phyloP scores from a whole-genome alignment of 2,797 vertebrate genomes.

The Chanos chanos region DNA sequence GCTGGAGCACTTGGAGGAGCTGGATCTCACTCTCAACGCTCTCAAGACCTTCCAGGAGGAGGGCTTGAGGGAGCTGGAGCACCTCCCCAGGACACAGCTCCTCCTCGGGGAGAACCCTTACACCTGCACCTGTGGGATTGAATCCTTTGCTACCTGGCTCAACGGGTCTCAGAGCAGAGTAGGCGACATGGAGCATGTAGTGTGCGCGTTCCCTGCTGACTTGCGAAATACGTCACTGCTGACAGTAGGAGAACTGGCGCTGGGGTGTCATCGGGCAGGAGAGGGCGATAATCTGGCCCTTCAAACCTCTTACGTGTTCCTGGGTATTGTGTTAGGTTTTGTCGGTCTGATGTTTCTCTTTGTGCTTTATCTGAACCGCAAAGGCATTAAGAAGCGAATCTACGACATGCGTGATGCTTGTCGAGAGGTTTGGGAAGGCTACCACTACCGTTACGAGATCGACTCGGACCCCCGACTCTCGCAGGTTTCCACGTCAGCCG shows the following conservation, averaged over 20 bases:
- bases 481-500: conserved; percentile 62
- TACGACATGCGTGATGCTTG: conserved; percentile 71
- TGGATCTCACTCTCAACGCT: conserved; percentile 71
- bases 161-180: conserved; percentile 61
- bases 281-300: conserved; percentile 60
- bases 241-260: conserved; percentile 38
- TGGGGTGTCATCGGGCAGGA: conserved; percentile 60
- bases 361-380: conserved; percentile 79
- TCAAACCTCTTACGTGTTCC: conserved; percentile 76
- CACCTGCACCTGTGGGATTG: conserved; percentile 70
- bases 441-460: conserved; percentile 76
- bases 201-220: conserved; percentile 62
- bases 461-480: conserved; percentile 71
- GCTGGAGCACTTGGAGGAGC: conserved; percentile 63
- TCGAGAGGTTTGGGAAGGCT: conserved; percentile 75
- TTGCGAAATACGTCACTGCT: conserved; percentile 72
- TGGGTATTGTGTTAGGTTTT: conserved; percentile 73
- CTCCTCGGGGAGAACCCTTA: conserved; percentile 69
- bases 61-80: conserved; percentile 61
- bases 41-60: conserved; percentile 65
- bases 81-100: conserved; percentile 43
- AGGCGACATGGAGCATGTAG: conserved; percentile 48
- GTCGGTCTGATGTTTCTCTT: conserved; percentile 76
- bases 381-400: conserved; percentile 75
- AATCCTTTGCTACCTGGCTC: conserved; percentile 70